phyloP scores from a whole-genome alignment of 2,888 invertebrate genomes.

The Melieria omissa region DNA sequence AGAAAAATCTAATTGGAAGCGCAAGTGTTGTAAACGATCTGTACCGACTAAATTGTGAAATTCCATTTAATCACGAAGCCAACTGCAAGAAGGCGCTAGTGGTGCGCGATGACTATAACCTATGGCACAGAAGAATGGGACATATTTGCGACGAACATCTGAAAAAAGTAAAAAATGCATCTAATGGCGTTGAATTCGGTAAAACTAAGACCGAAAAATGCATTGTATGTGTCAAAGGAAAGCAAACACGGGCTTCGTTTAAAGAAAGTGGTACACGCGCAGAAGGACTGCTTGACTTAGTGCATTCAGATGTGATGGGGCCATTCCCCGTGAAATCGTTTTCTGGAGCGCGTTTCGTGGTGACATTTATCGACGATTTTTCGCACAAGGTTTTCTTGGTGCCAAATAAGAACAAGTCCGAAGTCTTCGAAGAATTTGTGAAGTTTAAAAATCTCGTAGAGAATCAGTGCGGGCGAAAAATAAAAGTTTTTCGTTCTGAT shows the following conservation, averaged over 20 bases:
- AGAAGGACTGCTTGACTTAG: not conserved
- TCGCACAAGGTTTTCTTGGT: slow-evolving; percentile 17
- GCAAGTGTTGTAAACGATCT: not conserved
- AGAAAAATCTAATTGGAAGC: slow-evolving; percentile 28
- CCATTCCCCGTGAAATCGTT: slow-evolving; percentile 6
- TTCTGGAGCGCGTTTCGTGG: slow-evolving; percentile 22
- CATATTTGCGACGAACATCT: slow-evolving; percentile 42
- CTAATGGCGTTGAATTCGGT: slow-evolving; percentile 1
- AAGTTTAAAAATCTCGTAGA: slow-evolving; percentile 43
- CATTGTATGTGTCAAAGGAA: slow-evolving; percentile 15
- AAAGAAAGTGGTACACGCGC: slow-evolving; percentile 18
- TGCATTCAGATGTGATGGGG: slow-evolving; percentile 19
- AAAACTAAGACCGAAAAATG: not conserved
- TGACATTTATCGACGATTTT: slow-evolving; percentile 33
- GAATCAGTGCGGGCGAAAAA: slow-evolving; percentile 38
- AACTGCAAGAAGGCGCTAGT: too few relatives aligned
- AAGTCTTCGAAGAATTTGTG: slow-evolving; percentile 41
- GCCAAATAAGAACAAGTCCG: slow-evolving; percentile 41
- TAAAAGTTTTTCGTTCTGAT: not conserved
- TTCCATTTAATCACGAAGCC: not conserved
- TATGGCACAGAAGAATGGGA: slow-evolving; percentile 47
- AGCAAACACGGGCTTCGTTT: slow-evolving; percentile 10
- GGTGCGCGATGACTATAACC: slow-evolving; percentile 23
- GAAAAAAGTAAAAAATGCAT: too few relatives aligned
- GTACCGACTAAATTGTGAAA: too few relatives aligned